phyloP scores from a whole-genome alignment of 2,888 invertebrate species.

The Crocallis elinguaria region DNA sequence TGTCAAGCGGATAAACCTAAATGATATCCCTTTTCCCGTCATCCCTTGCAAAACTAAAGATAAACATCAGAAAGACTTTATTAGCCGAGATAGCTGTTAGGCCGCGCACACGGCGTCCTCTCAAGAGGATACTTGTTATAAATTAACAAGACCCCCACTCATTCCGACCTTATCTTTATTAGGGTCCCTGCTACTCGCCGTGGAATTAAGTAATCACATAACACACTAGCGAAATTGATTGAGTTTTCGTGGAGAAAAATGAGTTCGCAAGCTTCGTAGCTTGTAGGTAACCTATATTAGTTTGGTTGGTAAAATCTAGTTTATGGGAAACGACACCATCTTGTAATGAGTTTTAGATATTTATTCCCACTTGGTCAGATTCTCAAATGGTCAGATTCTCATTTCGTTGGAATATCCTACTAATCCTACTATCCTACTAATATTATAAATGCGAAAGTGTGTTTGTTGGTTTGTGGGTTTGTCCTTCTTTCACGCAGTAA shows the following conservation, averaged over 20 bases:
- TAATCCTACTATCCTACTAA: too few species aligned
- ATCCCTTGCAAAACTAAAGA: conserved; percentile 46
- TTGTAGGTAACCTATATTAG: too few species aligned
- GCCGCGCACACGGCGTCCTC: conserved; percentile 47
- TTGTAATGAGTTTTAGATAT: too few species aligned
- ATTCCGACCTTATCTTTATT: conserved; percentile 75
- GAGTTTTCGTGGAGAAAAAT: conserved; percentile 29
- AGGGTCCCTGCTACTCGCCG: conserved; percentile 72
- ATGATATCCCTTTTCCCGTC: conserved; percentile 21
- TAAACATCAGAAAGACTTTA: conserved; percentile 55
- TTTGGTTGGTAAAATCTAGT: too few species aligned
- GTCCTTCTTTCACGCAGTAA: too few species aligned
- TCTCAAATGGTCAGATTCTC: too few species aligned
- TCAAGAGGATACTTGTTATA: conserved; percentile 66
- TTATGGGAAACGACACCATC: too few species aligned
- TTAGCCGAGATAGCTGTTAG: conserved; percentile 53
- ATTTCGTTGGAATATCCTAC: too few species aligned
- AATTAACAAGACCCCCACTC: conserved; percentile 72
- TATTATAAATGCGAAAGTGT: too few species aligned
- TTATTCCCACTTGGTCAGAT: too few species aligned
- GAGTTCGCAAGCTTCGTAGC: background rate
- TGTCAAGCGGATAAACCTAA: conserved; percentile 20
- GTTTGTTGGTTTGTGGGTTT: too few species aligned
- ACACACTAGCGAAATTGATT: conserved; percentile 59
- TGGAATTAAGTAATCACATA: conserved; percentile 77